Evolutionary conservation across 2,797 vertebrate species (phyloP).

Genomic region (Erethizon dorsatum): DNA sequence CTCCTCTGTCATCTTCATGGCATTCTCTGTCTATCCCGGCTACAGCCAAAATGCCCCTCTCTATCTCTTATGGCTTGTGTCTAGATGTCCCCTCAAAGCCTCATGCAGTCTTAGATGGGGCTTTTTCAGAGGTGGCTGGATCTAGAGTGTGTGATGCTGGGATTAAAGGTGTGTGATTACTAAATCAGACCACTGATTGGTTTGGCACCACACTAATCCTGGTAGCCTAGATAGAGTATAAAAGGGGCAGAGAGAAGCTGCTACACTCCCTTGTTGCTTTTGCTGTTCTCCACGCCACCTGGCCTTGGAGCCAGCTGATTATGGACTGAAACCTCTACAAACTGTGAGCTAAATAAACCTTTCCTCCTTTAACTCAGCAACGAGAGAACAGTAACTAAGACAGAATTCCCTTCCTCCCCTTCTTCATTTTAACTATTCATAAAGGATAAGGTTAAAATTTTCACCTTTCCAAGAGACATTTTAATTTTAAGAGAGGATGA

Average conservation of each 20-base stretch:
- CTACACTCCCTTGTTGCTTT: not conserved
- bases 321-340: not conserved
- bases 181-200: not conserved
- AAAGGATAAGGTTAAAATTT: constrained; percentile 9
- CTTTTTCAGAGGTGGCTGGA: not conserved
- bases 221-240: not conserved
- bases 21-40: not conserved
- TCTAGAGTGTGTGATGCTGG: not conserved
- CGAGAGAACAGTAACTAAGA: no score
- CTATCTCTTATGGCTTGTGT: not conserved
- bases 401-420: not conserved
- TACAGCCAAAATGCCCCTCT: not conserved
- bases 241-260: not conserved
- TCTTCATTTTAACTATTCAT: not conserved
- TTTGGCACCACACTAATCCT: not conserved
- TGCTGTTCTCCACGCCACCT: not conserved
- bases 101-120: not conserved
- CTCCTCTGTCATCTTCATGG: not conserved
- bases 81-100: not conserved
- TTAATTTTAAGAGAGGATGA: constrained; percentile 3
- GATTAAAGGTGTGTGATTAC: not conserved
- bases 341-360: not conserved
- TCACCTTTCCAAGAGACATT: constrained; percentile 12
- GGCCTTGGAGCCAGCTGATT: not conserved
- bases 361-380: no score